Base-by-base conservation (phyloP, 2,888 invertebrate genomes). In the Dorcus hopei region DNA sequence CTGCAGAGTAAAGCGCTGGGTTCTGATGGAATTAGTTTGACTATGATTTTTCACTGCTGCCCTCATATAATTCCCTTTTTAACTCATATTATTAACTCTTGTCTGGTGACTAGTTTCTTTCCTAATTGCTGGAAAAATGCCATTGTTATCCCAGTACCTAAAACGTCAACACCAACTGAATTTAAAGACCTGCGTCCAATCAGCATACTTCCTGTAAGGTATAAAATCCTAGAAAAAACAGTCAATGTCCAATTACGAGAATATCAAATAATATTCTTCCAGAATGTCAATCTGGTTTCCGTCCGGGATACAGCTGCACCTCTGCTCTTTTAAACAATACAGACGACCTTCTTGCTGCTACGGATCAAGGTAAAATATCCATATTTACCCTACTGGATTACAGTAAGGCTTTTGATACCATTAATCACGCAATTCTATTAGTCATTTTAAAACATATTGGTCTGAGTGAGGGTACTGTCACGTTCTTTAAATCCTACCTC, bases 151-250 rank as follows among this genome's bases (percentile, higher is more conserved):
- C 33, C 52, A 3, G 33, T 52, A 16, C 52, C 14, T 11, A 52
- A 52, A 11, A 19, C n/a, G 9, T 23, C 11, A 1, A 8, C 26
- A 11, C 43, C 52, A 23, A 8, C 11, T 16, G 23, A 41, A 7
- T 52, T 52, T 3, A 43, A 23, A 5, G 52, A 52, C 26, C 33
- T 52, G 19, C 23, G 52, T 6, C 43, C 52, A 16, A 52, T 52
- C 5, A 52, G 43, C 42, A 9, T 52, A 5, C 43, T 52, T n/a
- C 52, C 52, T 6, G 52, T 42, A 9, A 14, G 43, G n/a, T 42
- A 43, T 19, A 52, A 52, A 26, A 19, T 52, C 14, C 43, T 52
- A 9, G 41, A 42, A 14, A 42, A n/a, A 19, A 23, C 43, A 9
- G 42, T 26, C 5, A 26, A 26, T 6, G 26, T 6, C 26, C 26